phyloP scores from a whole-genome alignment of 2,797 vertebrate genomes.

The Pseudomugil gertrudae region DNA sequence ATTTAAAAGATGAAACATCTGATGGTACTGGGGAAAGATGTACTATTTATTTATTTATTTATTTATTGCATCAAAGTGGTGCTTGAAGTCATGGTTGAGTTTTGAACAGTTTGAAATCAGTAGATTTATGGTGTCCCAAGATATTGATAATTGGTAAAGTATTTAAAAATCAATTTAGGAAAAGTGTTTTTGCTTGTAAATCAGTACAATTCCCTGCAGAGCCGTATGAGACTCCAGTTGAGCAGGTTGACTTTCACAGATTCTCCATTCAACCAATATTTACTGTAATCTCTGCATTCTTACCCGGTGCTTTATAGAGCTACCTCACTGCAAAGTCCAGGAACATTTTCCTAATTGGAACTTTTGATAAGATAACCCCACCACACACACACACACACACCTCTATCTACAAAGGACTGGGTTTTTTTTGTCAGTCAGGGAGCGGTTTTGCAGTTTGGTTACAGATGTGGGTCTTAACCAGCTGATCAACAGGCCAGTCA shows the following conservation, averaged over 20 bases:
- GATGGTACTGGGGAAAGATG: background rate
- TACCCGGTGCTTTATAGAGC: conserved; percentile 21
- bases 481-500: conserved; percentile 80
- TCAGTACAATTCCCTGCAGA: conserved; percentile 28
- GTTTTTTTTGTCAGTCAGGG: conserved; percentile 12
- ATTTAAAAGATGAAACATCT: background rate
- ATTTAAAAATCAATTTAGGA: conserved; percentile 14
- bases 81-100: background rate
- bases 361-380: conserved; percentile 57
- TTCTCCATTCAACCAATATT: conserved; percentile 42
- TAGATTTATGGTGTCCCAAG: no score
- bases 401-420: conserved; percentile 53
- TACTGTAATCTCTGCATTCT: conserved; percentile 43
- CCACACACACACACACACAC: background rate
- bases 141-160: no score
- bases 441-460: conserved; percentile 20
- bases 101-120: background rate
- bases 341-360: conserved; percentile 40
- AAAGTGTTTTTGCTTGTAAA: conserved; percentile 7
- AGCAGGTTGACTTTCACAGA: conserved; percentile 34
- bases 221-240: conserved; percentile 35
- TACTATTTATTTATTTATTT: no score
- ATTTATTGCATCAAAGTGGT: background rate
- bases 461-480: conserved; percentile 55
- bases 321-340: conserved; percentile 25